These are phyloP conservation scores for Eucera pruinosa DNA, from an alignment of 2,888 invertebrate genomes.

Conservation along the genomic window DNA sequence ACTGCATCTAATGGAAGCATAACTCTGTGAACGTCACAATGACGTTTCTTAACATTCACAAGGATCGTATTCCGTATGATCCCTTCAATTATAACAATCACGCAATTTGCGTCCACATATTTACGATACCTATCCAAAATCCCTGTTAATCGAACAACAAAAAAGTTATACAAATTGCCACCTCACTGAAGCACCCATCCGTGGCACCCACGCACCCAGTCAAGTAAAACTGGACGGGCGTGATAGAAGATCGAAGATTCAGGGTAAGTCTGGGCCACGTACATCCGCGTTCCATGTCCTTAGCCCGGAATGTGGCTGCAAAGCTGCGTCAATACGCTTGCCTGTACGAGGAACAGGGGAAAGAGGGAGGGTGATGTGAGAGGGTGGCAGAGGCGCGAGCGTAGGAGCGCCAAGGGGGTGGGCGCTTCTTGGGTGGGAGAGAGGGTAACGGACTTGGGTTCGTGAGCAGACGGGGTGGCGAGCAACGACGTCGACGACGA, in stretches of 20 bases:
- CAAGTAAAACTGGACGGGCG: no score
- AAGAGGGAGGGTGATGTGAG: conserved; percentile 44
- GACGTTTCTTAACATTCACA: no score
- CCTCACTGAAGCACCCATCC: no score
- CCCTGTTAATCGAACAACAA: no score
- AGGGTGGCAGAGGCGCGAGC: conserved; percentile 47
- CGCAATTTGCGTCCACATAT: no score
- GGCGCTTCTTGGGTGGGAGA: conserved; percentile 54
- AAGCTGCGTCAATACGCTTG: conserved; percentile 80
- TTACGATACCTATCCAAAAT: no score
- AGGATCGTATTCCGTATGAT: no score
- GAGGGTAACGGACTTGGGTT: conserved; percentile 44
- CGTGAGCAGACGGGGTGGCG: conserved; percentile 48
- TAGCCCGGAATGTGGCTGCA: conserved; percentile 77
- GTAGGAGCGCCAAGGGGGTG: conserved; percentile 52
- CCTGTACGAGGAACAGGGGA: conserved; percentile 70
- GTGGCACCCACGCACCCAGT: no score
- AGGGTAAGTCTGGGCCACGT: conserved; percentile 8
- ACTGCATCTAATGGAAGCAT: no score
- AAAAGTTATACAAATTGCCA: no score
- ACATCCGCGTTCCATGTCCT: conserved; percentile 70
- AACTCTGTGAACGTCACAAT: no score
- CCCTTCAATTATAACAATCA: no score
- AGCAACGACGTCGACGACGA: conserved; percentile 31
- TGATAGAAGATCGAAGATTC: conserved; percentile 32